Base-by-base conservation (phyloP, 2,888 invertebrate genomes). In the Electrophaes corylata region DNA sequence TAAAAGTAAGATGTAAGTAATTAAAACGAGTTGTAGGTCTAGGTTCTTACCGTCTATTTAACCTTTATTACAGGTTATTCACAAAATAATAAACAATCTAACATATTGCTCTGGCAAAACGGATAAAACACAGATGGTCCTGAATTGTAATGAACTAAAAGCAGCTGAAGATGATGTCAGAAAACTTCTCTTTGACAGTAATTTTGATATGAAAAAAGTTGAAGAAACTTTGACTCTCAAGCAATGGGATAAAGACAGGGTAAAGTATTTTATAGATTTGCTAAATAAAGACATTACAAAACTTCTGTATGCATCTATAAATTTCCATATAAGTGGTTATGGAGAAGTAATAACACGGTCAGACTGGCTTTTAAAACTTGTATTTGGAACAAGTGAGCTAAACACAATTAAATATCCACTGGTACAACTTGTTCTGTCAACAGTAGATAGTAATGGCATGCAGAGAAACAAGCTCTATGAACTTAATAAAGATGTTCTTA, bases 361-460 rank as follows among this genome's bases (percentile, higher is more conserved):
- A 72, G 78, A 86, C 65, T 89, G 88, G 87, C 41, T 66, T 46
- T 58, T 87, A 4, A 88, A 88, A 70, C 62, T 78, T 44, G 71
- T 86, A 40, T 62, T 79, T 44, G 89, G 89, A 6, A 84, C 82
- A 39, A 88, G 86, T 71, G 81, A 83, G 61, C 62, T 86, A 20
- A 83, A 83, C 66, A 78, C 76, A 14, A 64, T 82, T 23, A 76
- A 71, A 59, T 84, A 84, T 69, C 79, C 86, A 14, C 48, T 88
- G 16, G 37, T 88, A 5, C 84, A 86, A 62, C 65, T 89, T 11
- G 58, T 71, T 23, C 61, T 88, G n/a, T 70, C 69, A 26, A 81
- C 78, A 33, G 53, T 76, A 31, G 64, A 72, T 45, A 69, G 70
- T 54, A 69, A 69, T 54, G 73, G 72, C 18, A 56, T 70, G 43